Evolutionary conservation across 64 coral and sea anemone species (phyloP).

Genomic region (Montipora sp.): DNA sequence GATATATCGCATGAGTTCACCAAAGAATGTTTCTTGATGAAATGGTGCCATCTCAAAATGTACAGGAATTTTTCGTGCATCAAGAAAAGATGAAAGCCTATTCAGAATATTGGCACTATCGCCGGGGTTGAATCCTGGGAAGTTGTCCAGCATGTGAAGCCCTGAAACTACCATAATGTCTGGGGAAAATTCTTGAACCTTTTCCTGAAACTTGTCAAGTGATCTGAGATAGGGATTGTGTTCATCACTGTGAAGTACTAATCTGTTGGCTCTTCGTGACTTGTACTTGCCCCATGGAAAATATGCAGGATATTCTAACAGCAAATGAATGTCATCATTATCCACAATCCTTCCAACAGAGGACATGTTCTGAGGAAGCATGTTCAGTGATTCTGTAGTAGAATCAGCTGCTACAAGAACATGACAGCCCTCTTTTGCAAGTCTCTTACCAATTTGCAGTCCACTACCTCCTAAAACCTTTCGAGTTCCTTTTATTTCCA

Average conservation of each 20-base stretch:
- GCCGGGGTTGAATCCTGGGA: constrained; percentile 73
- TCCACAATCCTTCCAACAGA: constrained; percentile 61
- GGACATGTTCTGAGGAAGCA: constrained; percentile 62
- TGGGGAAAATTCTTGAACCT: constrained; percentile 58
- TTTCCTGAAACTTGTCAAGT: constrained; percentile 67
- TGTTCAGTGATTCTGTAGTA: constrained; percentile 24
- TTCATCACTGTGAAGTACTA: constrained; percentile 86
- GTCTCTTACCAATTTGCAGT: constrained; percentile 63
- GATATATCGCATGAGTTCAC: constrained; percentile 75
- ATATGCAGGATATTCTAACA: constrained; percentile 77
- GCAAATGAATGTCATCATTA: constrained; percentile 77
- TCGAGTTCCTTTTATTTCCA: constrained; percentile 59
- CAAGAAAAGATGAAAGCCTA: constrained; percentile 73
- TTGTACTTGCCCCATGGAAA: constrained; percentile 77
- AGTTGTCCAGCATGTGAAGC: constrained; percentile 90
- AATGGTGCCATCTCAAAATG: constrained; percentile 96
- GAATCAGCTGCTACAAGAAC: constrained; percentile 72
- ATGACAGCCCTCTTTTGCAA: constrained; percentile 71
- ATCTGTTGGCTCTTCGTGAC: constrained; percentile 77
- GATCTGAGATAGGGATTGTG: constrained; percentile 89
- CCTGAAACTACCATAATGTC: constrained; percentile 63
- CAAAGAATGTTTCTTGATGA: constrained; percentile 82
- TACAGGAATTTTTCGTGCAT: constrained; percentile 45
- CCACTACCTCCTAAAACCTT: constrained; percentile 74
- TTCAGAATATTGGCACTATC: constrained; percentile 63